These are phyloP conservation scores for Hippocampus zosterae DNA, from an alignment of 2,113 vertebrate species.

Conservation along the genomic window DNA sequence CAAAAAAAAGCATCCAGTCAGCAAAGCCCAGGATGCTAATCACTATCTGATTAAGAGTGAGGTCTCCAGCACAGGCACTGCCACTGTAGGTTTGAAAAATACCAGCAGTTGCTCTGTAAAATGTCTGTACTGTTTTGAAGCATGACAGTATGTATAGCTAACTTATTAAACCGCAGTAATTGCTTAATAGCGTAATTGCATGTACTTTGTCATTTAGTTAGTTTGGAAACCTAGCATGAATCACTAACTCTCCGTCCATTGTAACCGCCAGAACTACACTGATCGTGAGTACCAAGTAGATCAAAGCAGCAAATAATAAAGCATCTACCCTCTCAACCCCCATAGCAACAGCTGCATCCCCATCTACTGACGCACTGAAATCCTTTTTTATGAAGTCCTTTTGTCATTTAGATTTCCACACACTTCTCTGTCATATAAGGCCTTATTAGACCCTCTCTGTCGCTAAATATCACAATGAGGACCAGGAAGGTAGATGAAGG, in stretches of 20 bases:
- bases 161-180: neutral
- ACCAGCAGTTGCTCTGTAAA: neutral
- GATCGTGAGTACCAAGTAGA: conserved; percentile 9
- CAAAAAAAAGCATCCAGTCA: conserved; percentile 43
- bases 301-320: conserved; percentile 43
- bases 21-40: conserved; percentile 55
- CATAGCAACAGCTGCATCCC: conserved; percentile 68
- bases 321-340: conserved; percentile 43
- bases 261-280: neutral
- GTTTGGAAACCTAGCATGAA: neutral
- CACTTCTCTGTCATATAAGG: conserved; percentile 44
- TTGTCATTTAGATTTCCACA: conserved; percentile 73
- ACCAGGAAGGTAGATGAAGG: conserved; percentile 3
- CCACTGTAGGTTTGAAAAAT: conserved; percentile 19
- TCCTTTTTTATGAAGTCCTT: conserved; percentile 54
- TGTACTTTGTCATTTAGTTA: neutral
- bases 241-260: neutral
- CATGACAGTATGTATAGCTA: neutral
- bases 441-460: conserved; percentile 40
- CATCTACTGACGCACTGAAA: conserved; percentile 46
- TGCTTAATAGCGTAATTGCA: neutral
- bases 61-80: conserved; percentile 12
- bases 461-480: conserved; percentile 32
- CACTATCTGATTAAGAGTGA: conserved; percentile 47
- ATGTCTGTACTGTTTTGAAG: neutral